Evolutionary conservation across 2,113 vertebrate genomes (phyloP).

Genomic region (Ptilorrhoa leucosticta): DNA sequence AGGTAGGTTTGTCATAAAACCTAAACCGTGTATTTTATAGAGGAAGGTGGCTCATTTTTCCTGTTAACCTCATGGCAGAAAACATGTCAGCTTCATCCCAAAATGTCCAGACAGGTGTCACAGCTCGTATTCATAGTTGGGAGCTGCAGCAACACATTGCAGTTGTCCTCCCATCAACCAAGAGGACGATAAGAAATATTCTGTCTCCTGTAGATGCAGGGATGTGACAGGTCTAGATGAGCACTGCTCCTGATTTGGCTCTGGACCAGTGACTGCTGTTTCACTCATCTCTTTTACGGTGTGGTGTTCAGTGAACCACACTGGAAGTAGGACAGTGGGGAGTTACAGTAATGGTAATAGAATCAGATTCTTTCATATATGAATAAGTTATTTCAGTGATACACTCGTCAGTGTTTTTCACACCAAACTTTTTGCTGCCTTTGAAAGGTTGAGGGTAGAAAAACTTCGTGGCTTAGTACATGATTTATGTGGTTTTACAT

Average conservation of each 20-base stretch:
- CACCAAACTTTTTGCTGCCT: background rate
- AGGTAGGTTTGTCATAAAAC: background rate
- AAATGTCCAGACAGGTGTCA: background rate
- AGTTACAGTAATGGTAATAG: background rate
- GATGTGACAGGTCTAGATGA: background rate
- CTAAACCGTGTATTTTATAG: background rate
- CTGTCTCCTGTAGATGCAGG: background rate
- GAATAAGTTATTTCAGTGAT: background rate
- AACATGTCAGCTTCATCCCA: background rate
- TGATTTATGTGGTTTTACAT: background rate
- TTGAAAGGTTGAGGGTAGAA: background rate
- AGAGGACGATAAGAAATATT: background rate
- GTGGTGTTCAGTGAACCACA: background rate
- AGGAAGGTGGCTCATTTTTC: background rate
- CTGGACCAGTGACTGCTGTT: background rate
- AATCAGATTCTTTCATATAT: background rate
- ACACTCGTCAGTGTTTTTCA: background rate
- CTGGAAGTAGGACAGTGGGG: background rate
- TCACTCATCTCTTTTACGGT: background rate
- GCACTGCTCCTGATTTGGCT: background rate
- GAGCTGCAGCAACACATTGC: background rate
- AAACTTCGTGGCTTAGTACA: background rate
- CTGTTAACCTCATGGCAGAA: background rate
- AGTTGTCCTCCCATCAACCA: background rate
- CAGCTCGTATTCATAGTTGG: background rate